phyloP scores from a whole-genome alignment of 2,113 vertebrate species.

The Dinomys branickii region DNA sequence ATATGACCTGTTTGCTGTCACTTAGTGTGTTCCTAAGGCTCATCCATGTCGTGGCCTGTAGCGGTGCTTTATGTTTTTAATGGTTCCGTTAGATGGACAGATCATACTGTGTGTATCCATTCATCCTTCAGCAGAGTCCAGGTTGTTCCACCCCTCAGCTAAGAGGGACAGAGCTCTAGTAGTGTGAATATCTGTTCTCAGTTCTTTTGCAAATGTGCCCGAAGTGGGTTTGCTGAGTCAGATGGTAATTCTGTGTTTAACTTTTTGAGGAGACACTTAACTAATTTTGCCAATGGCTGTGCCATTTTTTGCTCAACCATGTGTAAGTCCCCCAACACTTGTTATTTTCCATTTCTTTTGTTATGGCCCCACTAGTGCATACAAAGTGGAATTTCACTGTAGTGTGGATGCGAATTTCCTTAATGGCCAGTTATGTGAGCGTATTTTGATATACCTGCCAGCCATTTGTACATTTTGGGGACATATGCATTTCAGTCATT shows the following conservation, averaged over 20 bases:
- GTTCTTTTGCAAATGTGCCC: not conserved
- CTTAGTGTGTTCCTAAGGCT: not conserved
- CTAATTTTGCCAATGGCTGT: not conserved
- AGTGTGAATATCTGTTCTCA: not conserved
- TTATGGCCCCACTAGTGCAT: too few relatives aligned
- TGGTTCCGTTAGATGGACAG: too few relatives aligned
- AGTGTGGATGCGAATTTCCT: not conserved
- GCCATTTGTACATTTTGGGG: not conserved
- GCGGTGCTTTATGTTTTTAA: not conserved
- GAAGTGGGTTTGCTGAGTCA: not conserved
- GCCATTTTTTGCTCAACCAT: not conserved
- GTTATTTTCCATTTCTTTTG: not conserved
- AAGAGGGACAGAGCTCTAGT: not conserved
- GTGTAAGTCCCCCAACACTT: rapidly evolving
- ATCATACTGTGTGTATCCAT: too few relatives aligned
- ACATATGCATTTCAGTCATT: not conserved
- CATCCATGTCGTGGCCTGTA: rapidly evolving
- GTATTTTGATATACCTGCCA: not conserved
- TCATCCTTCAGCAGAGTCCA: too few relatives aligned
- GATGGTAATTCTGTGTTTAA: not conserved
- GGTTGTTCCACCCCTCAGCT: not conserved
- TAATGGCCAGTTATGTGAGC: not conserved
- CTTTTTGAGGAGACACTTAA: not conserved
- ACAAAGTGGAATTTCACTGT: not conserved
- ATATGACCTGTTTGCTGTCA: not conserved